Percentiles rank a stretch among this genome's conserved stretches.
phyloP scores from a whole-genome alignment of 2,888 invertebrate genomes.

The Pycnomerus fuliginosus region DNA sequence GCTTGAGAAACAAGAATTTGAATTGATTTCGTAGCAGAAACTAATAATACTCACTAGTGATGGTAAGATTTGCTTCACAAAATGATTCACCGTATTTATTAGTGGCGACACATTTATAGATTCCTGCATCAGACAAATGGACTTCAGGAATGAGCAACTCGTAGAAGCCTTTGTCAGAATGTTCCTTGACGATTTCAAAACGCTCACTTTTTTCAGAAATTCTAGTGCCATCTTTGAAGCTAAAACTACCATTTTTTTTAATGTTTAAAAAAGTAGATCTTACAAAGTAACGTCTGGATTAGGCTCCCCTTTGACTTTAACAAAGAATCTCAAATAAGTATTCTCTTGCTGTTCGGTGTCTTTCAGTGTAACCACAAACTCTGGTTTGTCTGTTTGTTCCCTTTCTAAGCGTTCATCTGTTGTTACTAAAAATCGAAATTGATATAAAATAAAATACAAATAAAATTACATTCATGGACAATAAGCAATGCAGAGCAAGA shows the following conservation, averaged over 20 bases:
- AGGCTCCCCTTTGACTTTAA: constrained; percentile 84
- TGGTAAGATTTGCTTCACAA: constrained; percentile 75
- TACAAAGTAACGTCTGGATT: constrained; percentile 90
- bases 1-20: not conserved
- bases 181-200: constrained; percentile 70
- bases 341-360: constrained; percentile 86
- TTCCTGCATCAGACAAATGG: constrained; percentile 73
- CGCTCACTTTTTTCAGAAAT: constrained; percentile 68
- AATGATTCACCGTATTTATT: constrained; percentile 79
- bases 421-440: constrained; percentile 57
- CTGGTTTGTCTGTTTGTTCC: constrained; percentile 72
- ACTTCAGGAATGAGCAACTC: constrained; percentile 86
- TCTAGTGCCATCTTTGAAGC: constrained; percentile 79
- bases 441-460: not conserved
- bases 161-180: constrained; percentile 80
- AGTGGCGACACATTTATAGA: constrained; percentile 79
- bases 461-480: constrained; percentile 76
- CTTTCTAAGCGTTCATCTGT: constrained; percentile 70
- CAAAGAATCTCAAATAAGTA: constrained; percentile 84
- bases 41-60: constrained; percentile 62
- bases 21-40: not conserved
- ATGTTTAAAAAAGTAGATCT: no score
- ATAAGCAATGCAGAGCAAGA: constrained; percentile 85
- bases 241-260: no score
- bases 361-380: constrained; percentile 81